These are phyloP conservation scores for Rotaria sp. DNA, from an alignment of 2,888 invertebrate species.

Conservation along the genomic window DNA sequence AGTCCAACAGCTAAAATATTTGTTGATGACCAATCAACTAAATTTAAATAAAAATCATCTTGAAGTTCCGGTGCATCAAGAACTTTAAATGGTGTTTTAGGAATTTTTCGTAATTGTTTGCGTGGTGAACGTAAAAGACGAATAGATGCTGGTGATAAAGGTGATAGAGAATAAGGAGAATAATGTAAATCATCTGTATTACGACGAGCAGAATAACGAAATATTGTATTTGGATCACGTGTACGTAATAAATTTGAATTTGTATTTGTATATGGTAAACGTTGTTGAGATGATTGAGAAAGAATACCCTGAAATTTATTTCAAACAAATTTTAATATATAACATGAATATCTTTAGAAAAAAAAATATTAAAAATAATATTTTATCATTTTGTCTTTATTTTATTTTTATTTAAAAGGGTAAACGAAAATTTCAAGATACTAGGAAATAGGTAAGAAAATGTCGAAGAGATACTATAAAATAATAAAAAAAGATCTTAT, in stretches of 20 bases:
- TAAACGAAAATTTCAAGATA: no score
- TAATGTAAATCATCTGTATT: slow-evolving; percentile 22
- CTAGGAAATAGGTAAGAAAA: no score
- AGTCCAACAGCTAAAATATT: slow-evolving; percentile 95
- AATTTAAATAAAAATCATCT: slow-evolving; percentile 96
- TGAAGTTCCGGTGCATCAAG: slow-evolving; percentile 90
- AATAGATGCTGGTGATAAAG: slow-evolving; percentile 87
- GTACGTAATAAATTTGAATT: not conserved
- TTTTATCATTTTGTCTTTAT: no score
- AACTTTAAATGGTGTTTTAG: slow-evolving; percentile 94
- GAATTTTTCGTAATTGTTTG: slow-evolving; percentile 76
- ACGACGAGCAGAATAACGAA: not conserved
- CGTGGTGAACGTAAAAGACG: slow-evolving; percentile 84
- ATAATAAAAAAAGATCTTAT: no score
- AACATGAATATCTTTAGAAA: no score
- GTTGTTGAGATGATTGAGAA: not conserved
- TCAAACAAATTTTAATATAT: no score
- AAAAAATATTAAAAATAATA: no score
- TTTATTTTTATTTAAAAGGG: no score
- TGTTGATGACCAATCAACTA: slow-evolving; percentile 98
- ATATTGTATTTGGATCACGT: slow-evolving; percentile 7
- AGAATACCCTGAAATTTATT: no score
- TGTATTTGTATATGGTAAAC: not conserved
- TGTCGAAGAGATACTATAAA: no score
- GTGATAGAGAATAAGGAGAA: slow-evolving; percentile 80